Base-by-base conservation (phyloP, 2,113 vertebrate genomes). In the Rhineura floridana region DNA sequence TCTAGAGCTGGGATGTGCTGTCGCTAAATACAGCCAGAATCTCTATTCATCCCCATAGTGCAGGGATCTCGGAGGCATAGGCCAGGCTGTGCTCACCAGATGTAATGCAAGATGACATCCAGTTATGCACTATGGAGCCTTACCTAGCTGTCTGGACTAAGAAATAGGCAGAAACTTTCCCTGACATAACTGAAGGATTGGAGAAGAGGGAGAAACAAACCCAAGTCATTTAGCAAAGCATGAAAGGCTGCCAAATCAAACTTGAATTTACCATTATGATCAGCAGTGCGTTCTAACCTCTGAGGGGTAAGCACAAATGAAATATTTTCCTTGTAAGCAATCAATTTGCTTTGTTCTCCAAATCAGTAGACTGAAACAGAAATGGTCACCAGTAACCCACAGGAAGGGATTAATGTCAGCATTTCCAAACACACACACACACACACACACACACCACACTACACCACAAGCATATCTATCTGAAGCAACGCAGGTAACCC, bases 151-250 rank as follows among this genome's bases (percentile, higher is more conserved):
- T 6, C 39, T 46, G 13, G 36, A 55, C 12, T 11, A n/a, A 55
- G 87, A 93, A 11, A 91, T 30, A 36, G 75, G 85, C 90, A 94
- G 94, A 94, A 94, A 91, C 90, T 95, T 70, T 84, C 21, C 6
- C 19, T 89, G 81, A 90, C 78, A 94, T 50, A 91, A 52, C 48
- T 1, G 23, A 73, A 30, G 65, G 0, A 0, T 7, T 28, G 23
- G 67, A 86, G 23, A 19, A 2, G 30, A 48, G 3, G n/a, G 23
- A 25, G 55, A 48, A 7, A 13, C 90, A 84, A 52, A 52, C 36
- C 76, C 48, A 50, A 59, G 78, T 93, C 81, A 86, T 89, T 90
- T 92, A 91, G 78, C 87, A 89, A 90, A 85, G 12, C 90, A 83
- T 78, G 63, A 93, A 79, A 91, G 65, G 83, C 62, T 90, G 88